A percentile compares a stretch with the other conserved stretches of the same genome.
Evolutionary conservation across 2,113 vertebrate genomes (phyloP).

Genomic region (Lonchura striata): DNA sequence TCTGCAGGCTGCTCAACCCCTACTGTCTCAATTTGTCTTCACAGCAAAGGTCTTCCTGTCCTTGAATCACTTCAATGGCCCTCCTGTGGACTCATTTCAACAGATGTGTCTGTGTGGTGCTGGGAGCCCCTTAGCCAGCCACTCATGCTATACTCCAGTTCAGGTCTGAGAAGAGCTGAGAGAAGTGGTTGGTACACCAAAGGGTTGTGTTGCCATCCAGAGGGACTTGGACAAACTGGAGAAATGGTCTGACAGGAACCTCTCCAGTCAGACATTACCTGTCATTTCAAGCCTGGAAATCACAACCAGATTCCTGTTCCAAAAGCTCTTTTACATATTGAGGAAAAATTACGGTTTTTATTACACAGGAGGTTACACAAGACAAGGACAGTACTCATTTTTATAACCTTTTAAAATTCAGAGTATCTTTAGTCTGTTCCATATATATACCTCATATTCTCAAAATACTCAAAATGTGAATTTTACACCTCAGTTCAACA

Average conservation of each 20-base stretch:
- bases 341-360: no score
- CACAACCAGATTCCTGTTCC: no score
- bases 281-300: no score
- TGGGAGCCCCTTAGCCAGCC: neutral
- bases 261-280: no score
- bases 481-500: neutral
- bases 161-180: neutral
- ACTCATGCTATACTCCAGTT: neutral
- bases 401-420: no score
- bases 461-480: no score
- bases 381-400: no score
- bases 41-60: neutral
- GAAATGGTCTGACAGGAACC: neutral
- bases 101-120: neutral
- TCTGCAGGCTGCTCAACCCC: neutral
- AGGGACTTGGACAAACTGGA: neutral
- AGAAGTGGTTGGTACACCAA: neutral
- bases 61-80: neutral
- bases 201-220: neutral
- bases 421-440: no score
- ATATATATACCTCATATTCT: no score
- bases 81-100: neutral
- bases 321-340: no score
- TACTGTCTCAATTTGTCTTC: neutral
- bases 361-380: no score